Evolutionary conservation across 2,113 vertebrate genomes (phyloP), one percentile per base, ranked within the genome.

Genomic region (Globicephala melas): DNA sequence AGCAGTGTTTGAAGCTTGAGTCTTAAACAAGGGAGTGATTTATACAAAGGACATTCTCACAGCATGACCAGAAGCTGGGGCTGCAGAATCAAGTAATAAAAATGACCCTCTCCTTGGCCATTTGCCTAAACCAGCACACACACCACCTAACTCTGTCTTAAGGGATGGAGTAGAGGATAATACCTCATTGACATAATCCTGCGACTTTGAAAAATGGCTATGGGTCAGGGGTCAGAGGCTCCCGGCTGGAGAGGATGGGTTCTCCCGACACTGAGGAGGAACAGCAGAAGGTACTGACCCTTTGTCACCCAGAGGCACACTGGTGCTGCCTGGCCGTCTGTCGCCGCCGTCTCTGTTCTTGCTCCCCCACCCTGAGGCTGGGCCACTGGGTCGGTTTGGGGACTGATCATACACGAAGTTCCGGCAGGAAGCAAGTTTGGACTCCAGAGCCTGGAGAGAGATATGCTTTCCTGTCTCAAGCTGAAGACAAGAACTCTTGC

Each of bases 381-480:
- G 98, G 31, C 98, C 98, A 0, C 98, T 91, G 0, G 98, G 84
- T 91, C 99, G 98, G 96, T 86, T 99, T 47, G 99, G 98, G 13
- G 99, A 98, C 44, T 99, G 99, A 76, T 99, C 99, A 7, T 99
- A 99, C 26, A 99, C 98, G 79, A 99, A 99, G 98, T 99, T 99
- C 97, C 99, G 98, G 98, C 99, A 99, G n/a, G 99, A 99, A 0
- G 99, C 99, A 82, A 99, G 98, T 97, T 99, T 99, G 62, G 99
- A 99, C 97, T 99, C 99, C 98, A 99, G 97, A 15, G 99, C 99
- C 99, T 99, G 91, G 41, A 58, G 60, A 94, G 84, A 96, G 73
- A 95, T 1, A 18, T 0, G 10, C 26, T 33, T 89, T 83, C 80
- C 79, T 31, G 20, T 81, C 26, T 80, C 60, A 33, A 55, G n/a